Evolutionary conservation across 2,113 vertebrate species (phyloP).

Genomic region (Mormyrus iriodes): DNA sequence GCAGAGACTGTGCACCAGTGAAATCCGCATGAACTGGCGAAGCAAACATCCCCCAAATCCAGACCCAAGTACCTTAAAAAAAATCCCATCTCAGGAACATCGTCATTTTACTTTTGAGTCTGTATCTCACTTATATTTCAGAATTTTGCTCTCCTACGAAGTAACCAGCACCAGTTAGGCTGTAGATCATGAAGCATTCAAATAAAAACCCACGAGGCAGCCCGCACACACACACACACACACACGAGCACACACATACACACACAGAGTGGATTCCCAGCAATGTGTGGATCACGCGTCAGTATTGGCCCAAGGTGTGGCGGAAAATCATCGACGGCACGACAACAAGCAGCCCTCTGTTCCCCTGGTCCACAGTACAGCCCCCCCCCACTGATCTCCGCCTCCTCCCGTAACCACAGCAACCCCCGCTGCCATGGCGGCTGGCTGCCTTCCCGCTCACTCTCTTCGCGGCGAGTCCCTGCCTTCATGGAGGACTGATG

Average conservation of each 20-base stretch:
- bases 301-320: not conserved
- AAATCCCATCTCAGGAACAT: not conserved
- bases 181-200: not conserved
- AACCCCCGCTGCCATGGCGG: slow-evolving; percentile 1
- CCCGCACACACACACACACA: not conserved
- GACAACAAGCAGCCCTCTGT: slow-evolving; percentile 21
- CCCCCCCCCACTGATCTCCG: not conserved
- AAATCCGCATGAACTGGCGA: not conserved
- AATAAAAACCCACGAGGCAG: not conserved
- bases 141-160: not conserved
- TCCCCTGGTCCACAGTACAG: not conserved
- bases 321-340: not conserved
- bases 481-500: not conserved
- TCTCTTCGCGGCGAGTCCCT: not conserved
- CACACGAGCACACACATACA: no score
- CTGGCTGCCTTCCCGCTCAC: not conserved
- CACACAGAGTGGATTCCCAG: no score
- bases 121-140: not conserved
- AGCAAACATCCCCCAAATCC: not conserved
- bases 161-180: not conserved
- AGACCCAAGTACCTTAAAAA: not conserved
- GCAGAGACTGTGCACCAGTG: not conserved
- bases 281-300: not conserved
- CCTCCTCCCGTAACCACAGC: not conserved
- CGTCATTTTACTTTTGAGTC: not conserved